Evolutionary conservation across 2,797 vertebrate genomes (phyloP), one percentile per base, ranked within the genome.

Genomic region (Petrocephalus schoutedeni): DNA sequence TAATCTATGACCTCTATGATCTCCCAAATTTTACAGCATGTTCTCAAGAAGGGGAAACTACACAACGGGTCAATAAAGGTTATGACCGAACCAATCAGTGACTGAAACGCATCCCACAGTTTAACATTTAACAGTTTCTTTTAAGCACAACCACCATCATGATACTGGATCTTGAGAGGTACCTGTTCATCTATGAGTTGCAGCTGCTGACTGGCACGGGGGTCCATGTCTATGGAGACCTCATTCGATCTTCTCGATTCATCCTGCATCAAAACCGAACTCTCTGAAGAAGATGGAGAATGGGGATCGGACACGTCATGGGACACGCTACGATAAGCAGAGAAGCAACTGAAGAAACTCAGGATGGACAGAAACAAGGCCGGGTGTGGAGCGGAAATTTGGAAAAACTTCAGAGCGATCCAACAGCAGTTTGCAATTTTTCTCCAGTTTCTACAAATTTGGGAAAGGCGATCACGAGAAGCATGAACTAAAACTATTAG

Each of bases 161-260:
- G 10, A 23, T 12, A 51, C n/a, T 1, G 51, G 49, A 82, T n/a
- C 9, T 8, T 45, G 77, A 51, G 36, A 85, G 54, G 12, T 54
- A 98, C 97, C 97, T 98, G 97, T 89, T 98, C 98, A 2, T 98
- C 96, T 59, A 98, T 97, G 85, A 99, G 97, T 88, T 98, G 97
- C 45, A 99, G 95, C 90, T 99, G 97, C 89, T 97, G 92, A 91
- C 97, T 98, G 82, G 91, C 93, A 89, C 95, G 95, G 19, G 96
- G 95, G 89, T 97, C 97, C 96, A 97, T 96, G 90, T 98, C 94
- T 0, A 99, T 98, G 92, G 96, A 95, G 71, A 98, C 97, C 0
- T 97, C 95, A 2, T 95, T 96, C 0, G 96, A 87, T 89, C 96
- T 95, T 88, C 94, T 94, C 0, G 96, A 95, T 88, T 98, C 97